Percentiles rank a stretch among this genome's conserved stretches.
Evolutionary conservation across 2,113 vertebrate species (phyloP).

Genomic region (Semicossyphus pulcher): DNA sequence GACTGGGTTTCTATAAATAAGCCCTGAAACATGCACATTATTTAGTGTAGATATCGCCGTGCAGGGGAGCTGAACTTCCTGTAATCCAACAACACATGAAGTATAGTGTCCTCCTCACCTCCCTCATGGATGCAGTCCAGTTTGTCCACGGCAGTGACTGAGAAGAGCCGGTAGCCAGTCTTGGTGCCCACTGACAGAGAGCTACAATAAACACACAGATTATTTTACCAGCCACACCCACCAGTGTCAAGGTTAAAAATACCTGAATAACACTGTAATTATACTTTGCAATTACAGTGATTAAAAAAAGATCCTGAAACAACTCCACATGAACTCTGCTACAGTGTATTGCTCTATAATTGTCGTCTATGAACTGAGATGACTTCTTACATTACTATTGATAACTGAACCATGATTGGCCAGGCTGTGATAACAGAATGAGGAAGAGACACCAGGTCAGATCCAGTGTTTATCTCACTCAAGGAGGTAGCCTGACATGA

Average conservation of each 20-base stretch:
- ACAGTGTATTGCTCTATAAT: neutral
- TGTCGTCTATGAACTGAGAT: neutral
- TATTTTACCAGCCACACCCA: neutral
- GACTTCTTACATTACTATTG: neutral
- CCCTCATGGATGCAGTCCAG: conserved; percentile 95
- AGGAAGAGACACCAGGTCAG: neutral
- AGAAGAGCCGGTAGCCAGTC: conserved; percentile 93
- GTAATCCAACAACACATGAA: neutral
- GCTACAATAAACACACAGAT: conserved; percentile 70
- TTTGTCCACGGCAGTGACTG: conserved; percentile 92
- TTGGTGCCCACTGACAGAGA: conserved; percentile 94
- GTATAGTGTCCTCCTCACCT: conserved; percentile 81
- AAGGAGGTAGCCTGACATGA: neutral
- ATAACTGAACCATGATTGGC: neutral
- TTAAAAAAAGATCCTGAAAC: neutral
- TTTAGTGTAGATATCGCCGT: neutral
- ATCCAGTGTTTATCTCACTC: neutral
- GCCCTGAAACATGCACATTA: neutral
- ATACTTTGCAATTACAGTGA: neutral
- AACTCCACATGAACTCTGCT: too few species aligned
- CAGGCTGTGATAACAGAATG: neutral
- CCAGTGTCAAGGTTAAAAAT: neutral
- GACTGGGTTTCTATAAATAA: neutral
- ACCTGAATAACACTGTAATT: neutral
- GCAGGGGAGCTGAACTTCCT: neutral